These are phyloP conservation scores for Pseudochromis fuscus DNA, from an alignment of 2,797 vertebrate genomes.

Conservation along the genomic window DNA sequence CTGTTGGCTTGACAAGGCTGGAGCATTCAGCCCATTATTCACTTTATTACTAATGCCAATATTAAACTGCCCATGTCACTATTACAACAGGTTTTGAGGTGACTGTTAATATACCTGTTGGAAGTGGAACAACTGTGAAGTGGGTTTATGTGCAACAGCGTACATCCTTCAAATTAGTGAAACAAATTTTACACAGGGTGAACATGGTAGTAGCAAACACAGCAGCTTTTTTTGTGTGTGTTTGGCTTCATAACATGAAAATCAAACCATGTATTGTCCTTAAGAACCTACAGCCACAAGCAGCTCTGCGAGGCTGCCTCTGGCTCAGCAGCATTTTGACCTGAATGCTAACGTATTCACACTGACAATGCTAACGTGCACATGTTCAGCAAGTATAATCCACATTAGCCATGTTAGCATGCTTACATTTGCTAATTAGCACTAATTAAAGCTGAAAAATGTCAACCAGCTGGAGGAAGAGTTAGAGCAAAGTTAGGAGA, in stretches of 20 bases:
- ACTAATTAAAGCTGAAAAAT: background rate
- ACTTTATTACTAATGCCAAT: conserved; percentile 29
- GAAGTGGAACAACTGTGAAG: background rate
- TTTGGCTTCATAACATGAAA: background rate
- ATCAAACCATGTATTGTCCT: background rate
- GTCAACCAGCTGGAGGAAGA: background rate
- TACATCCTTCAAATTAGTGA: background rate
- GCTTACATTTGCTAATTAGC: no score
- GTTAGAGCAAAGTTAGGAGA: no score
- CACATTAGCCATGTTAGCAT: no score
- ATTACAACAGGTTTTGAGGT: conserved; percentile 7
- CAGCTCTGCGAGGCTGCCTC: background rate
- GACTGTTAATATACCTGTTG: conserved; percentile 5
- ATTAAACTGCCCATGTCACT: conserved; percentile 27
- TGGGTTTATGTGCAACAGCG: background rate
- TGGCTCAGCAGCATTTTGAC: background rate
- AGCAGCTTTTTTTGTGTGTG: background rate
- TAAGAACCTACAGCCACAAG: background rate
- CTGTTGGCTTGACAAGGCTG: conserved; percentile 40
- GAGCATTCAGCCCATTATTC: conserved; percentile 31
- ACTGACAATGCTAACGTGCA: background rate
- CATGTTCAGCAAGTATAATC: background rate
- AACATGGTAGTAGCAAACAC: no score
- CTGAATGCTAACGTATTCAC: background rate
- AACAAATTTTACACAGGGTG: no score